Conservation (phyloP, 2,888 invertebrate genomes). For the Phortica okadai region DNA sequence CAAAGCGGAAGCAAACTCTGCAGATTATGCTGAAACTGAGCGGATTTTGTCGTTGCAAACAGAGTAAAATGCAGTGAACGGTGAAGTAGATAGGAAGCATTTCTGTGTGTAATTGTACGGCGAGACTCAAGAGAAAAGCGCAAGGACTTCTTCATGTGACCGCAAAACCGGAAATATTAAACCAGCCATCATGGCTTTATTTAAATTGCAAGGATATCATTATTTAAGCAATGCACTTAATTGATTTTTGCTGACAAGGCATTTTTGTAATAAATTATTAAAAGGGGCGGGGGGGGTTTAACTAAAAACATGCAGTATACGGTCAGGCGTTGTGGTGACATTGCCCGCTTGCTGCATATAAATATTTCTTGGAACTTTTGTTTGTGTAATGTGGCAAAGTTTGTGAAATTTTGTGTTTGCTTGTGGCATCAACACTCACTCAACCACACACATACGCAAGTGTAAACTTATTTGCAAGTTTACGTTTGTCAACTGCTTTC, state of each 20-base stretch:
- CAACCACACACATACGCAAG: background rate
- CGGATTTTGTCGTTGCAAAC: constrained; percentile 51
- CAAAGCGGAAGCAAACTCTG: constrained; percentile 65
- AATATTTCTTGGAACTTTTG: background rate
- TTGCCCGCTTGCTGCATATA: background rate
- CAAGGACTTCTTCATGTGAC: background rate
- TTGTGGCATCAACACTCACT: constrained; percentile 14
- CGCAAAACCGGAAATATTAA: constrained; percentile 27
- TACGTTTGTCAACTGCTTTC: constrained; percentile 6
- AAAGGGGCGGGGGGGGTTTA: background rate
- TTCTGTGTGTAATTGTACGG: background rate
- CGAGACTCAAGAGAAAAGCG: background rate
- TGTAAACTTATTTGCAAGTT: background rate
- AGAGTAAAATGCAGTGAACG: constrained; percentile 5
- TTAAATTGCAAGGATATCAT: constrained; percentile 32
- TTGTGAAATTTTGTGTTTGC: constrained; percentile 9
- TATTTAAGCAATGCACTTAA: constrained; percentile 30
- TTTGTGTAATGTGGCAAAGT: background rate
- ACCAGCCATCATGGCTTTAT: background rate
- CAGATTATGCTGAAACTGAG: constrained; percentile 65
- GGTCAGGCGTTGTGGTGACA: background rate
- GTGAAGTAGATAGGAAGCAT: background rate
- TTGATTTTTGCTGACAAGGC: constrained; percentile 28
- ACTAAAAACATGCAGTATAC: background rate
- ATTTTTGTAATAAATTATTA: background rate